Percentiles rank a stretch among this genome's conserved stretches.
These are phyloP conservation scores for Rhinatrema bivittatum DNA, from an alignment of 2,797 vertebrate species.

Conservation along the genomic window DNA sequence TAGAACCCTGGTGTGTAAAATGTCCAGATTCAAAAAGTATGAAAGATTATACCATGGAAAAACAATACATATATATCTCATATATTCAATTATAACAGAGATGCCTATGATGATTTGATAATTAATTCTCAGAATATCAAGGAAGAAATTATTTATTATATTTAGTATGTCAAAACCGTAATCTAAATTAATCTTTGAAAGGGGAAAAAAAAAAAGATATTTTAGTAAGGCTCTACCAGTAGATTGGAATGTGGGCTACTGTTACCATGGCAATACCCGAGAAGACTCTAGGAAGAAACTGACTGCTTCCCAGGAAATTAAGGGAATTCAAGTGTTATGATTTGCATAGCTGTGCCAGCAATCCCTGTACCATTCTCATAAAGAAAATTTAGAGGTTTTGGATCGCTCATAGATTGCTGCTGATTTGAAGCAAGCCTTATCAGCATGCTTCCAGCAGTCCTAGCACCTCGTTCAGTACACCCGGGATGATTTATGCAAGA, in stretches of 20 bases:
- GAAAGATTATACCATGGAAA: too few species aligned
- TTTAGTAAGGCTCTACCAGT: neutral
- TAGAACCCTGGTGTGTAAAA: too few species aligned
- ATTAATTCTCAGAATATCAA: too few species aligned
- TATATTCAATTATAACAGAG: too few species aligned
- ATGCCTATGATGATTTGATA: too few species aligned
- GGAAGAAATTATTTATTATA: too few species aligned
- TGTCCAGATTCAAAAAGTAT: too few species aligned
- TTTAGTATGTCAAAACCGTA: neutral
- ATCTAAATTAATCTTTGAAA: neutral
- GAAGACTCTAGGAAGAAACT: conserved; percentile 21
- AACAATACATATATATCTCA: too few species aligned
- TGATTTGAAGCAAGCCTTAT: conserved; percentile 24
- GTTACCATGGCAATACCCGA: neutral
- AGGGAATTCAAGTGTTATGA: conserved; percentile 28
- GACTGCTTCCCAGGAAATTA: conserved; percentile 31
- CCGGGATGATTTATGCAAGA: conserved; percentile 19
- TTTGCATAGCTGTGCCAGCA: conserved; percentile 30
- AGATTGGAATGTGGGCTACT: neutral
- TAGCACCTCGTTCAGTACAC: conserved; percentile 12
- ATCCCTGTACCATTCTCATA: conserved; percentile 31
- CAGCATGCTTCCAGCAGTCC: conserved; percentile 19
- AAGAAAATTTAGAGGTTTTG: conserved; percentile 35
- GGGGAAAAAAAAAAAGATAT: neutral
- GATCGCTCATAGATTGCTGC: conserved; percentile 27